A percentile compares a stretch with the other conserved stretches of the same genome.
These are phyloP conservation scores for Tribolium freemani DNA, from an alignment of 2,888 invertebrate species.

Conservation along the genomic window DNA sequence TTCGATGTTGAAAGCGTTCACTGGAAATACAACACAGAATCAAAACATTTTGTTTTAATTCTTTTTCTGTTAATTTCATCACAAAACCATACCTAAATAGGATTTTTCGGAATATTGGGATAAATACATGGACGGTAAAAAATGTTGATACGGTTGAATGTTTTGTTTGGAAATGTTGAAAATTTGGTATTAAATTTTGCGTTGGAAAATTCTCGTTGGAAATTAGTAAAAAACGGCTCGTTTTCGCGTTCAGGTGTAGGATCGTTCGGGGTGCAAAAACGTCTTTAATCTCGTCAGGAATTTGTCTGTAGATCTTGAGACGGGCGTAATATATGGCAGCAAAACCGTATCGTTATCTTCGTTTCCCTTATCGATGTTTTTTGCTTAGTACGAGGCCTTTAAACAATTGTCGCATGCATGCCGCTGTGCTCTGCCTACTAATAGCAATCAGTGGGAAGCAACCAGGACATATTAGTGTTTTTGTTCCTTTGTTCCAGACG, in stretches of 20 bases:
- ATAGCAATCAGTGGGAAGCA: conserved; percentile 58
- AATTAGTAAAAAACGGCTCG: not conserved
- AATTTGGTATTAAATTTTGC: too few relatives aligned
- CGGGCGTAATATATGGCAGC: conserved; percentile 40
- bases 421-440: conserved; percentile 52
- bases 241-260: conserved; percentile 18
- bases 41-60: too few relatives aligned
- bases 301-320: conserved; percentile 45
- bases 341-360: conserved; percentile 39
- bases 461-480: conserved; percentile 64
- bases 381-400: conserved; percentile 53
- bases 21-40: too few relatives aligned
- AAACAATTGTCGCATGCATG: conserved; percentile 55
- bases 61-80: too few relatives aligned
- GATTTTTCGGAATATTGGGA: too few relatives aligned
- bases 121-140: too few relatives aligned
- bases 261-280: conserved; percentile 7
- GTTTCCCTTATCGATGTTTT: conserved; percentile 47
- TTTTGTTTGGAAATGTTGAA: too few relatives aligned
- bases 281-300: conserved; percentile 37
- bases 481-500: conserved; percentile 67
- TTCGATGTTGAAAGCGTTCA: too few relatives aligned
- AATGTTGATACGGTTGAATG: too few relatives aligned
- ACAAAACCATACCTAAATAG: too few relatives aligned
- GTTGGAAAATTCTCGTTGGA: not conserved